Percentiles rank a stretch among this genome's conserved stretches.
These are phyloP conservation scores for Charadrius vociferus DNA, from an alignment of 2,113 vertebrate species.

Conservation along the genomic window DNA sequence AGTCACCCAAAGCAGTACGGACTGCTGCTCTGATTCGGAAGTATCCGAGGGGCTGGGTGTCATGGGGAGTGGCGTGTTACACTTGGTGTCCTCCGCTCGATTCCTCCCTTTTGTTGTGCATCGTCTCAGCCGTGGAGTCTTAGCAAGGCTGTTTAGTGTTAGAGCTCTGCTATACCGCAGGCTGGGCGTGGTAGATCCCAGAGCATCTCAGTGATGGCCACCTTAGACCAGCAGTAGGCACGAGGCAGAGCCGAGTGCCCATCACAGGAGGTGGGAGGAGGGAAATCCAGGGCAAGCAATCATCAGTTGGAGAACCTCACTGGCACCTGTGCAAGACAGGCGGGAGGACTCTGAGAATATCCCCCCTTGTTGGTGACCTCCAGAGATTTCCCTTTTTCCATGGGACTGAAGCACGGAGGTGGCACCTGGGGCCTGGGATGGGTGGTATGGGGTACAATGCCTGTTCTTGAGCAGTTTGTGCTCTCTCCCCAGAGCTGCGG, in stretches of 20 bases:
- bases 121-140: neutral
- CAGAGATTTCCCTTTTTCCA: neutral
- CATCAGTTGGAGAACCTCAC: neutral
- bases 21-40: fast-evolving
- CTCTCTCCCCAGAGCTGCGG: constrained; percentile 85
- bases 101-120: neutral
- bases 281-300: neutral
- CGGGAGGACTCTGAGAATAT: neutral
- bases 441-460: neutral
- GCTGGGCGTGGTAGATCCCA: neutral
- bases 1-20: neutral
- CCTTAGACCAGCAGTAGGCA: neutral
- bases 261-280: neutral
- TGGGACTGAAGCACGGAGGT: neutral
- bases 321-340: neutral
- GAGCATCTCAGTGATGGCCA: neutral
- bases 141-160: neutral
- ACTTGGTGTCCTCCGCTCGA: neutral
- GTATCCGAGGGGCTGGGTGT: neutral
- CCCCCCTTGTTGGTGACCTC: neutral
- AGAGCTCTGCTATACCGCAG: neutral
- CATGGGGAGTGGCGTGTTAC: neutral
- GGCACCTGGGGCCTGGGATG: neutral
- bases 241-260: neutral
- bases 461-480: neutral